phyloP scores from a whole-genome alignment of 2,113 vertebrate species.

The Stegostoma tigrinum region DNA sequence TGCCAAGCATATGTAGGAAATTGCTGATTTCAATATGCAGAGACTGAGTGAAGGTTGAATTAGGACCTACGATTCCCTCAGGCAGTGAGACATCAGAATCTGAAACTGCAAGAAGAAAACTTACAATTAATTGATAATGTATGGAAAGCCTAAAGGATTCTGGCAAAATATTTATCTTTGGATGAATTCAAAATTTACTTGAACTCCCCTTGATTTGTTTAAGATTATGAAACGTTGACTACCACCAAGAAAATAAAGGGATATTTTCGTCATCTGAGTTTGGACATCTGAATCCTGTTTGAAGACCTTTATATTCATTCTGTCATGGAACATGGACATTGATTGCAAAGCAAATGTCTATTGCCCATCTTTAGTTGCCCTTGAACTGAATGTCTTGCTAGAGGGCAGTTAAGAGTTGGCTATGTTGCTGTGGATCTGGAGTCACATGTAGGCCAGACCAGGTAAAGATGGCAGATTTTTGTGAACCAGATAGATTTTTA shows the following conservation, averaged over 20 bases:
- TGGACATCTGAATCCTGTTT: background rate
- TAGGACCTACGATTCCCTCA: background rate
- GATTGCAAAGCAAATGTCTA: too few species aligned
- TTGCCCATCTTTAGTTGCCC: too few species aligned
- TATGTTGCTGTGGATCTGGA: too few species aligned
- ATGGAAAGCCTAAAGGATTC: background rate
- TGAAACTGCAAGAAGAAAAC: background rate
- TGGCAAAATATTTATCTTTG: background rate
- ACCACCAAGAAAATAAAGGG: background rate
- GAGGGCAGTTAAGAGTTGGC: too few species aligned
- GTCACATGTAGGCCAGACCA: too few species aligned
- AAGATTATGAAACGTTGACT: background rate
- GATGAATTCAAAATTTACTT: conserved; percentile 6
- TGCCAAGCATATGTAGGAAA: conserved; percentile 1
- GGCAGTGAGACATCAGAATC: background rate
- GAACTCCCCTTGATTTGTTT: background rate
- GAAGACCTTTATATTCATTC: background rate
- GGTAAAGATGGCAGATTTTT: too few species aligned
- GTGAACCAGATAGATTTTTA: too few species aligned
- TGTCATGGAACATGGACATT: too few species aligned
- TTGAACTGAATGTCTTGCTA: too few species aligned
- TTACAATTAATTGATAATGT: conserved; percentile 2
- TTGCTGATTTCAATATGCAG: conserved; percentile 16
- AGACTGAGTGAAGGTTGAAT: background rate
- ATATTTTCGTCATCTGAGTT: background rate